These are phyloP conservation scores for Dicranocentrus wangi DNA, from an alignment of 2,888 invertebrate genomes.

Conservation along the genomic window DNA sequence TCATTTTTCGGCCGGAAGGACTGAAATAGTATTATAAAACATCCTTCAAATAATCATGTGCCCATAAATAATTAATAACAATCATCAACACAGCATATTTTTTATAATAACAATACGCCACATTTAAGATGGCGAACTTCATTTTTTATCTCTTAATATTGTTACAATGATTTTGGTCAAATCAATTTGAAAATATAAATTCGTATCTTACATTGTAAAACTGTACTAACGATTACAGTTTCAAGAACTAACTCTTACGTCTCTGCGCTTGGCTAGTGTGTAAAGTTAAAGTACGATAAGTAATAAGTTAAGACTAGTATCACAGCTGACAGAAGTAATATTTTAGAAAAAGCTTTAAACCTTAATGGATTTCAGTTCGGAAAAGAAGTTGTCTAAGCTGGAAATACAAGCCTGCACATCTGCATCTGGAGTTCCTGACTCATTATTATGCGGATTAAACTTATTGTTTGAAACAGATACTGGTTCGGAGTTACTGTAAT, in stretches of 20 bases:
- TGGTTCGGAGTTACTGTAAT: background rate
- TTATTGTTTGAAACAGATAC: background rate
- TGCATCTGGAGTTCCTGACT: slow-evolving; percentile 49
- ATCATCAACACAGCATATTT: slow-evolving; percentile 33
- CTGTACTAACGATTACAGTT: slow-evolving; percentile 53
- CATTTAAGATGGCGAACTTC: slow-evolving; percentile 50
- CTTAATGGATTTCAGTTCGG: slow-evolving; percentile 70
- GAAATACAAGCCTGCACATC: slow-evolving; percentile 68
- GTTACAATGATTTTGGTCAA: slow-evolving; percentile 22
- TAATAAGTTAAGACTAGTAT: slow-evolving; percentile 24
- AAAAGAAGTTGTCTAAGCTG: slow-evolving; percentile 71
- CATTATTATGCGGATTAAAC: slow-evolving; percentile 6
- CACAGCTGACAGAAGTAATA: slow-evolving; percentile 29
- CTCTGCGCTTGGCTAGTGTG: background rate
- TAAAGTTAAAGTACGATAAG: slow-evolving; percentile 18
- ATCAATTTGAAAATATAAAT: slow-evolving; percentile 26
- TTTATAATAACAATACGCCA: slow-evolving; percentile 29
- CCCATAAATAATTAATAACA: slow-evolving; percentile 41
- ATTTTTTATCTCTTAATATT: slow-evolving; percentile 37
- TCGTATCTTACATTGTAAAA: slow-evolving; percentile 24
- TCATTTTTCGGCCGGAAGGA: slow-evolving; percentile 70
- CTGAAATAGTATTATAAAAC: slow-evolving; percentile 70
- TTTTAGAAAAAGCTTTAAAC: slow-evolving; percentile 37
- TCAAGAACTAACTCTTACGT: background rate
- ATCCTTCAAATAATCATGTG: slow-evolving; percentile 62